Evolutionary conservation across 2,113 vertebrate genomes (phyloP).

Genomic region (Pseudolaguvia tuberculata): DNA sequence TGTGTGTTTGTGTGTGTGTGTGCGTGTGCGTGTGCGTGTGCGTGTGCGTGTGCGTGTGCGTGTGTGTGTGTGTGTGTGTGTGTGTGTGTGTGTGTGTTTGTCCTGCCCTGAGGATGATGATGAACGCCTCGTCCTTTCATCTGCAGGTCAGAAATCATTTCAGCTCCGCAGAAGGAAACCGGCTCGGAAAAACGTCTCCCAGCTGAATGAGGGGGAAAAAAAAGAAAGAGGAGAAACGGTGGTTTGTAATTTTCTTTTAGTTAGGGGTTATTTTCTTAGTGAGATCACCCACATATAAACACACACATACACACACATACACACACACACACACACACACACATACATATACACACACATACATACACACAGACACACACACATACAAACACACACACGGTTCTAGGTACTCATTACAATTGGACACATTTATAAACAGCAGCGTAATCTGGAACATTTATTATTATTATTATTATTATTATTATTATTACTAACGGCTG

Average conservation of each 20-base stretch:
- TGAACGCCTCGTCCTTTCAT: background rate
- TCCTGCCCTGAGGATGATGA: background rate
- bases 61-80: background rate
- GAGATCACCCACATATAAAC: constrained; percentile 16
- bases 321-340: too few species aligned
- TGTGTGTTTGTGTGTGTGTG: too few species aligned
- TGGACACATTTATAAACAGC: constrained; percentile 17
- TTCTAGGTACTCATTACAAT: constrained; percentile 13
- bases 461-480: constrained; percentile 9
- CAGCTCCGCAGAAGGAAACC: background rate
- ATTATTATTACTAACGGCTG: background rate
- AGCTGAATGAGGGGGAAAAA: background rate
- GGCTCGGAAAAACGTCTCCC: background rate
- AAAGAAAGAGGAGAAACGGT: background rate
- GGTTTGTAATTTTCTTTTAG: constrained; percentile 26
- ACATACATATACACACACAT: constrained; percentile 4
- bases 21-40: too few species aligned
- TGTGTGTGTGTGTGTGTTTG: background rate
- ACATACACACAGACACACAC: too few species aligned
- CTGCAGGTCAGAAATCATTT: background rate
- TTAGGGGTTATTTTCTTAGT: constrained; percentile 27
- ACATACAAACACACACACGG: background rate
- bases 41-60: too few species aligned
- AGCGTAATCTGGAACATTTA: constrained; percentile 8
- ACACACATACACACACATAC: background rate